These are phyloP conservation scores for Magallana nippona DNA, from an alignment of 2,888 invertebrate species.

Conservation along the genomic window DNA sequence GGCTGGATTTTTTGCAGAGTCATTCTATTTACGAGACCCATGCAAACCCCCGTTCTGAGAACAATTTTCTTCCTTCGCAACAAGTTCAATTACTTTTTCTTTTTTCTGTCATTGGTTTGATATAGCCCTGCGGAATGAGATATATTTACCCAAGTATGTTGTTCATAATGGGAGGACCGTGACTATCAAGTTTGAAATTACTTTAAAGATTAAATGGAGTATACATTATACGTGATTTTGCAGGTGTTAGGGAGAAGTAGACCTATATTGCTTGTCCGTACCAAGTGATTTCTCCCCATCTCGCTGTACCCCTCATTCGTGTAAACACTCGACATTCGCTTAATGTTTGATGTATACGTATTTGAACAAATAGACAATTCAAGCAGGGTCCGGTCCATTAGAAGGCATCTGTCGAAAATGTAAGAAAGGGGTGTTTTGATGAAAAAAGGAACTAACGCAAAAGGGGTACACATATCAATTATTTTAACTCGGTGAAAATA, in stretches of 20 bases:
- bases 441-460: no score
- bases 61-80: neutral
- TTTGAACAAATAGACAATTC: neutral
- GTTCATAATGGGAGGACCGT: slow-evolving; percentile 1
- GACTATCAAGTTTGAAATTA: slow-evolving; percentile 12
- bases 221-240: neutral
- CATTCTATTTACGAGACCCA: neutral
- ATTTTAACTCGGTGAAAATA: no score
- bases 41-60: neutral
- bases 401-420: neutral
- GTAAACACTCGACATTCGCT: slow-evolving; percentile 9
- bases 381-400: neutral
- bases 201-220: slow-evolving; percentile 3
- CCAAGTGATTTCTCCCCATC: neutral
- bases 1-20: neutral
- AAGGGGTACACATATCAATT: no score
- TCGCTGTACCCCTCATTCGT: neutral
- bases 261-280: neutral
- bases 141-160: neutral
- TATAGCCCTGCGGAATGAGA: neutral
- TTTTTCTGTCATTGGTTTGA: neutral
- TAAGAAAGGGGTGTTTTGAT: neutral
- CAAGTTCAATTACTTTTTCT: neutral
- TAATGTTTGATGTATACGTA: slow-evolving; percentile 21
- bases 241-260: slow-evolving; percentile 1